Base-by-base conservation (phyloP, 2,888 invertebrate species). In the Cephus rjabovi region DNA sequence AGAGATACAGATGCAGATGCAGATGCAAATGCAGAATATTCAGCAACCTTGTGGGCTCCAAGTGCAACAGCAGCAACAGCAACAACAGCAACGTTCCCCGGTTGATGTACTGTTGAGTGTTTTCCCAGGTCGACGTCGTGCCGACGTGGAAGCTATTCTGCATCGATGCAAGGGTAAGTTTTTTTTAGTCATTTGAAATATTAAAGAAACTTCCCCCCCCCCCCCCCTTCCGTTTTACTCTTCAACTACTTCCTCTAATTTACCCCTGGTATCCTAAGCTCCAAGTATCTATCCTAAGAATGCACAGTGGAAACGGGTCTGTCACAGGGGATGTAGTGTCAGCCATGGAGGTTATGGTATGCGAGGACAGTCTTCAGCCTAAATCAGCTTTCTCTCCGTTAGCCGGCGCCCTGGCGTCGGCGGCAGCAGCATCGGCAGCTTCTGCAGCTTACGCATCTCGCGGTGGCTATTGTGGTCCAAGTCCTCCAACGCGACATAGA, bases 341-440 rank as follows among this genome's bases (percentile, higher is more conserved):
- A 85, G 98, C 98, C 0, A 98, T 98, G 95, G 98, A 98, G 89
- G 95, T 96, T 89, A 95, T 98, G 94, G 94, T 97, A 23, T 95
- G 95, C 81, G 95, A 95, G 1, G 93, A 93, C 80, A 90, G 87
- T 79, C 93, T 94, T 77, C 94, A 94, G 81, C 94, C 94, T 0
- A 94, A 94, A 78, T 96, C 96, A 0, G 97, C 97, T 11, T 97
- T 97, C 90, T 96, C 96, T 1, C 97, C 97, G 0, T 89, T 97
- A 82, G 94, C 93, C 91, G 83, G 94, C 93, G 88, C 90, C 11
- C 75, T 90, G 78, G 89, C 90, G 30, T 90, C 90, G 11, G 89
- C 89, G 12, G 87, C 89, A 9, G 84, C 86, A 12, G 87, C 87
- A 12, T 88, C 90, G 30, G 88, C 88, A 37, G 86, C 89, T 12